Conservation (phyloP, 2,888 invertebrate genomes). For the Amphipoea lucens region DNA sequence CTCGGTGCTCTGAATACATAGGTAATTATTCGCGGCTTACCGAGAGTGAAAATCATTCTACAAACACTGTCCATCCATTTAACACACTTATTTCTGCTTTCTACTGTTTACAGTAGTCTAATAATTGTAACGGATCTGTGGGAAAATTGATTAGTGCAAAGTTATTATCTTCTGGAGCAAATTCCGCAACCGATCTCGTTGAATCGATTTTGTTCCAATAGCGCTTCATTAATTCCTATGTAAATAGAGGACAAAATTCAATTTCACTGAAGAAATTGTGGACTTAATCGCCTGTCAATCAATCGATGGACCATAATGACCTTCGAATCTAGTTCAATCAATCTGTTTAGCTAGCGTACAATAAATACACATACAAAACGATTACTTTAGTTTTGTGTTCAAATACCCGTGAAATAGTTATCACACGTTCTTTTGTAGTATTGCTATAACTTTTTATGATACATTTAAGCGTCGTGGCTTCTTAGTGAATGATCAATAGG, state of each 20-base stretch:
- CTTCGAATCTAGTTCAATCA: constrained; percentile 57
- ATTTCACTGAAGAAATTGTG: constrained; percentile 57
- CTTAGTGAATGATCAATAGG: constrained; percentile 38
- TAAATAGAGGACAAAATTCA: constrained; percentile 54
- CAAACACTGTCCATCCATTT: constrained; percentile 77
- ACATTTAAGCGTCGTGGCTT: constrained; percentile 35
- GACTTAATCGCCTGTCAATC: constrained; percentile 64
- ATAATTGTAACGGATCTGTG: constrained; percentile 67
- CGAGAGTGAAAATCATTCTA: constrained; percentile 80
- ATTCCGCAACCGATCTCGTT: constrained; percentile 50
- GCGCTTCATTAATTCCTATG: constrained; percentile 56
- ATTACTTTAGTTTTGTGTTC: constrained; percentile 44
- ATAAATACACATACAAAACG: constrained; percentile 52
- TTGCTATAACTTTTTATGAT: constrained; percentile 46
- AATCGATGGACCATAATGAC: constrained; percentile 50
- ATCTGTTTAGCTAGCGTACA: constrained; percentile 42
- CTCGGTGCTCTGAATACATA: constrained; percentile 80
- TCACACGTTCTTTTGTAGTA: constrained; percentile 63
- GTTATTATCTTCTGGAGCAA: constrained; percentile 60
- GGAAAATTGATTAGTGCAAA: constrained; percentile 63
- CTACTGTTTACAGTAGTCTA: constrained; percentile 72
- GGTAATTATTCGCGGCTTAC: constrained; percentile 80
- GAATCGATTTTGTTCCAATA: constrained; percentile 51
- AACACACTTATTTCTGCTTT: constrained; percentile 80
- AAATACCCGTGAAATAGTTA: constrained; percentile 63